Evolutionary conservation across 37 sponge, comb jelly and placozoan genomes (phyloP).

Genomic region (Chondrilla cf. caribensis): DNA sequence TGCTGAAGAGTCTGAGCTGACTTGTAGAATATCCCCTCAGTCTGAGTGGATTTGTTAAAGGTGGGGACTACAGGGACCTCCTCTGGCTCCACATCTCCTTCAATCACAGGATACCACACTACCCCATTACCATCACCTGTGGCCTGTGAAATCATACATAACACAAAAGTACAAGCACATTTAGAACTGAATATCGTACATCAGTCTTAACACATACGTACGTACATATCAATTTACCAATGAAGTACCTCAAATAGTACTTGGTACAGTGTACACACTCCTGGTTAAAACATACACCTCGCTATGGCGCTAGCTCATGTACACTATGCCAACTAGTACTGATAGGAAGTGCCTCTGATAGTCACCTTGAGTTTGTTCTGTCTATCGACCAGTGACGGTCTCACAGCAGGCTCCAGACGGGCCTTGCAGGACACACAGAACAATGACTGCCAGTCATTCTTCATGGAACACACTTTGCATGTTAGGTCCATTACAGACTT

Average conservation of each 20-base stretch:
- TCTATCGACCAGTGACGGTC: neutral
- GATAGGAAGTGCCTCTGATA: too few species aligned
- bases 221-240: too few species aligned
- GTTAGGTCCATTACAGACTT: slow-evolving; percentile 30
- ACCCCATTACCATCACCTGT: neutral
- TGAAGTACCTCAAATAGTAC: too few species aligned
- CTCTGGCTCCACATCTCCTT: slow-evolving; percentile 24
- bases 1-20: slow-evolving; percentile 50
- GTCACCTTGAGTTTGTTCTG: neutral
- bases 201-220: too few species aligned
- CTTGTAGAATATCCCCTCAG: slow-evolving; percentile 75
- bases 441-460: slow-evolving; percentile 50
- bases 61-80: slow-evolving; percentile 55
- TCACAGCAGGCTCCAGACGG: slow-evolving; percentile 44
- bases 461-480: slow-evolving; percentile 39
- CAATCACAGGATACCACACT: slow-evolving; percentile 13
- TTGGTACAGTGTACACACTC: too few species aligned
- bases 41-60: slow-evolving; percentile 48
- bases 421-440: slow-evolving; percentile 46
- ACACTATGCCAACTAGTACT: too few species aligned
- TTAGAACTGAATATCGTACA: too few species aligned
- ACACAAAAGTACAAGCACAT: slow-evolving; percentile 15
- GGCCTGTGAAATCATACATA: neutral
- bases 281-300: too few species aligned
- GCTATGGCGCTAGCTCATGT: too few species aligned